These are phyloP conservation scores for Brachionus calyciflorus DNA, from an alignment of 1,140 invertebrate genomes.

Conservation along the genomic window DNA sequence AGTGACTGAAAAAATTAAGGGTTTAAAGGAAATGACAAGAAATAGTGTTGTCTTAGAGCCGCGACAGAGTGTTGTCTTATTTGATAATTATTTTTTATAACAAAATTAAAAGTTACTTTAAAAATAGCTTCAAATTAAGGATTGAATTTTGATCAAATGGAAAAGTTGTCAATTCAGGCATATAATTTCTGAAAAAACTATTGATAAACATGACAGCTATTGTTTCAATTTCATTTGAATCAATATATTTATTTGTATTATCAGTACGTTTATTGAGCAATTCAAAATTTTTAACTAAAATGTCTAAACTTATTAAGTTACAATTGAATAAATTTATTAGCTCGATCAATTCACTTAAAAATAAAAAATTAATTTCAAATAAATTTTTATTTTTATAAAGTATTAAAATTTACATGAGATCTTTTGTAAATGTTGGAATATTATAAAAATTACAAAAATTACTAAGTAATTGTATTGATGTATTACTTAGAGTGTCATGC, in stretches of 20 bases:
- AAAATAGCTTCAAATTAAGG: neutral
- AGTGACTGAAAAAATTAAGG: too few species aligned
- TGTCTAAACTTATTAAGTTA: neutral
- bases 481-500: neutral
- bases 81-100: too few species aligned
- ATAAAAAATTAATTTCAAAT: neutral
- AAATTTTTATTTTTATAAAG: neutral
- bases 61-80: too few species aligned
- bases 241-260: neutral
- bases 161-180: neutral
- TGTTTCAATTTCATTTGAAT: slow-evolving; percentile 1
- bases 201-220: neutral
- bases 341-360: neutral
- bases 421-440: neutral
- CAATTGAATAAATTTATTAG: neutral
- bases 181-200: neutral
- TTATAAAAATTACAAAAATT: slow-evolving; percentile 1
- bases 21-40: too few species aligned
- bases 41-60: too few species aligned
- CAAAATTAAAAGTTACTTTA: neutral
- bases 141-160: neutral
- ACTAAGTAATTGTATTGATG: neutral
- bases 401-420: neutral
- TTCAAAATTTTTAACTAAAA: neutral
- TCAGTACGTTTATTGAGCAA: neutral